A percentile compares a stretch with the other conserved stretches of the same genome.
These are phyloP conservation scores for Barypeithes pellucidus DNA, from an alignment of 2,888 invertebrate genomes.

Conservation along the genomic window DNA sequence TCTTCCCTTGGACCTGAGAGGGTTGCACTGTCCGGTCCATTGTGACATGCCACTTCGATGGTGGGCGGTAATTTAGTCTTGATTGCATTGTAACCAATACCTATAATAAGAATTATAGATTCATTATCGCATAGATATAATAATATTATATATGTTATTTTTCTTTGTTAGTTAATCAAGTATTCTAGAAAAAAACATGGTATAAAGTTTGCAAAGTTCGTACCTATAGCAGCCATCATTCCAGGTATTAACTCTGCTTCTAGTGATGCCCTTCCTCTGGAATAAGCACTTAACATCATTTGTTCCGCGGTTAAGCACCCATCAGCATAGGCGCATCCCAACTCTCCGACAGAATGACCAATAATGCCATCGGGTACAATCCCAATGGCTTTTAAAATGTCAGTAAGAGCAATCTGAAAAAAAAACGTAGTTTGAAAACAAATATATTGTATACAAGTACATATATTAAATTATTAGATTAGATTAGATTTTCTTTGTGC, in stretches of 20 bases:
- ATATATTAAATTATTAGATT: too few species aligned
- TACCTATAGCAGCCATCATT: constrained; percentile 92
- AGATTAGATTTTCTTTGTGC: too few species aligned
- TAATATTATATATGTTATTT: too few species aligned
- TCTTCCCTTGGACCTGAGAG: constrained; percentile 82
- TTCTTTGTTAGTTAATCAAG: too few species aligned
- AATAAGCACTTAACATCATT: constrained; percentile 88
- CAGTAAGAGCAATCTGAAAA: constrained; percentile 70
- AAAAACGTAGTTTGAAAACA: neutral
- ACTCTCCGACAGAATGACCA: constrained; percentile 95
- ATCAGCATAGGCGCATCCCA: constrained; percentile 96
- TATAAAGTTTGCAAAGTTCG: neutral
- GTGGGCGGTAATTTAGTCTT: constrained; percentile 78
- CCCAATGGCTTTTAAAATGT: constrained; percentile 75
- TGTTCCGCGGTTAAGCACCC: constrained; percentile 91
- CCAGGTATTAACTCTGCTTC: constrained; percentile 82
- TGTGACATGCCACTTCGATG: constrained; percentile 86
- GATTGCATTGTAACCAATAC: constrained; percentile 72
- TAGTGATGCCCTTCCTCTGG: constrained; percentile 83
- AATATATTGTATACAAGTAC: too few species aligned
- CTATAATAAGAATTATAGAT: constrained; percentile 57
- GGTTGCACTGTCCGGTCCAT: constrained; percentile 83
- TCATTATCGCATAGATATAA: too few species aligned
- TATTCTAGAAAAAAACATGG: too few species aligned
- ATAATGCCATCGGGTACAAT: constrained; percentile 81